These are phyloP conservation scores for Grammomys surdaster DNA, from an alignment of 2,113 vertebrate species.

Conservation along the genomic window DNA sequence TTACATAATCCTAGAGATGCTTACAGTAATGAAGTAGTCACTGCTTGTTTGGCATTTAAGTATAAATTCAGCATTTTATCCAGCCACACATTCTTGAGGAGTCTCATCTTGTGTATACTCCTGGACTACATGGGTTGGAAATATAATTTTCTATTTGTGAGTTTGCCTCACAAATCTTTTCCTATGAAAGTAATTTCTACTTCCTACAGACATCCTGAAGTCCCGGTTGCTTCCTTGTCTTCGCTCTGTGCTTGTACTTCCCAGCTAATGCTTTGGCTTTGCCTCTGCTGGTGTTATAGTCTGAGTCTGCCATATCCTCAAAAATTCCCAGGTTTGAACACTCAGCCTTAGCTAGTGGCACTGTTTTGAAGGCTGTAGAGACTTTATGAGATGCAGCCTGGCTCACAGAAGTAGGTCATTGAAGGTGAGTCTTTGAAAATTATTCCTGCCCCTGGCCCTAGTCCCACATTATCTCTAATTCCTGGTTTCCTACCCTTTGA, in stretches of 20 bases:
- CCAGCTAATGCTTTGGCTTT: background rate
- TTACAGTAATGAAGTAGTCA: background rate
- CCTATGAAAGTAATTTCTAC: conserved; percentile 19
- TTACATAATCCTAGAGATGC: background rate
- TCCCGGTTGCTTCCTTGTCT: background rate
- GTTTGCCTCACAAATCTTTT: conserved; percentile 40
- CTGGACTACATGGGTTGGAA: background rate
- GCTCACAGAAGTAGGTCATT: background rate
- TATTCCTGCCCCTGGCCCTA: background rate
- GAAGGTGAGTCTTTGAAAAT: background rate
- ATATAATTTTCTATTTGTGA: conserved; percentile 16
- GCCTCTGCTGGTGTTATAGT: background rate
- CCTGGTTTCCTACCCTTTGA: background rate
- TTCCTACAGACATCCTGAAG: background rate
- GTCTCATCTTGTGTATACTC: background rate
- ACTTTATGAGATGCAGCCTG: background rate
- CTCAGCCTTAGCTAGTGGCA: too few species aligned
- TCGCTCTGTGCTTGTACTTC: background rate
- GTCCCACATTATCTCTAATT: background rate
- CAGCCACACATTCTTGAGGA: background rate
- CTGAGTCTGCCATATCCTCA: background rate
- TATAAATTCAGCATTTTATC: conserved; percentile 33
- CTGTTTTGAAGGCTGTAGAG: background rate
- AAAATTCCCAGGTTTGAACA: background rate
- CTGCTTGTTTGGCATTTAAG: conserved; percentile 9